phyloP scores from a whole-genome alignment of 2,888 invertebrate species.

The Leuctra nigra region DNA sequence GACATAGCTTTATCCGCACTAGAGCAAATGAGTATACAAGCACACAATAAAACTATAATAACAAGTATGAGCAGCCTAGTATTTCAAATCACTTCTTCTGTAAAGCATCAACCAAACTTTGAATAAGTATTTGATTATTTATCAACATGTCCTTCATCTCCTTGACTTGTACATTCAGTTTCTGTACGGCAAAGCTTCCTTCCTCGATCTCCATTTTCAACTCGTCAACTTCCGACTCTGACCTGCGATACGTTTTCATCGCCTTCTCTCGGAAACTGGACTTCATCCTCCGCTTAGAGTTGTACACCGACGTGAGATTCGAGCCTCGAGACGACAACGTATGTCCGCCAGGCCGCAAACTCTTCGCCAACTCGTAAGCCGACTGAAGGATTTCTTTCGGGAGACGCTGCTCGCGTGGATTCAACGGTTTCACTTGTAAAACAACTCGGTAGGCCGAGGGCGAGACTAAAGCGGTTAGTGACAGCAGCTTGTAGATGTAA shows the following conservation, averaged over 20 bases:
- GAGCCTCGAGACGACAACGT: slow-evolving; percentile 38
- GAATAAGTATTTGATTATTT: slow-evolving; percentile 5
- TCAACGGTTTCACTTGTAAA: slow-evolving; percentile 73
- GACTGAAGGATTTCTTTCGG: slow-evolving; percentile 73
- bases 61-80: neutral
- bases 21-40: too few relatives aligned
- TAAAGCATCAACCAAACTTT: slow-evolving; percentile 18
- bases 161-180: slow-evolving; percentile 10
- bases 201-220: slow-evolving; percentile 6
- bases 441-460: slow-evolving; percentile 78
- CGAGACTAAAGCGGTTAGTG: slow-evolving; percentile 71
- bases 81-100: slow-evolving; percentile 4
- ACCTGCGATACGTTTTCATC: neutral
- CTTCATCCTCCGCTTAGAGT: neutral
- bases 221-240: neutral
- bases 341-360: slow-evolving; percentile 45
- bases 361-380: slow-evolving; percentile 74
- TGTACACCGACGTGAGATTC: slow-evolving; percentile 33
- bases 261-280: neutral
- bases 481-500: slow-evolving; percentile 63
- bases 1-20: too few relatives aligned
- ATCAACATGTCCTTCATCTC: slow-evolving; percentile 18
- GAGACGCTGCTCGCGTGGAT: slow-evolving; percentile 73
- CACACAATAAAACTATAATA: neutral
- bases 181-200: slow-evolving; percentile 1